Conservation (phyloP, 1,140 invertebrate species). For the Nasonia giraulti region DNA sequence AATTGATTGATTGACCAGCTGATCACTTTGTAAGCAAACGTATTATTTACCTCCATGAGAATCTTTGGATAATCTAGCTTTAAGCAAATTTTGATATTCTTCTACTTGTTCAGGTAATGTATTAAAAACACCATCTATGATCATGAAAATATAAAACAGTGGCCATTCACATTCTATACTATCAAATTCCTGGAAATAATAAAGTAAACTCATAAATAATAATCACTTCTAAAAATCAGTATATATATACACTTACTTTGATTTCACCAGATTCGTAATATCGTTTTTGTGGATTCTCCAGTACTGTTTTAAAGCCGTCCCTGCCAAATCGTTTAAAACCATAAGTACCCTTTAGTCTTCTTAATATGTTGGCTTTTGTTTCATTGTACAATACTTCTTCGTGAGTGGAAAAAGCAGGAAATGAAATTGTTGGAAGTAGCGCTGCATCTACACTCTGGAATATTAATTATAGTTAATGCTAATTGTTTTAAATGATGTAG, state of each 20-base stretch:
- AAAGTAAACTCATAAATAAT: background rate
- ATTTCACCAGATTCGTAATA: slow-evolving; percentile 84
- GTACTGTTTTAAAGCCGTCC: slow-evolving; percentile 93
- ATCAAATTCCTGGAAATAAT: slow-evolving; percentile 87
- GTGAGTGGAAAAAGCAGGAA: slow-evolving; percentile 98
- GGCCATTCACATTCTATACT: slow-evolving; percentile 99
- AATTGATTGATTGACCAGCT: background rate
- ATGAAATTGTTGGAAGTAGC: slow-evolving; percentile 93
- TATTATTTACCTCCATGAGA: slow-evolving; percentile 81
- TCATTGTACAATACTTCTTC: slow-evolving; percentile 90
- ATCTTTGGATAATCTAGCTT: slow-evolving; percentile 85
- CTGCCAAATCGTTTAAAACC: slow-evolving; percentile 96
- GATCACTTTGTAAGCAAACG: background rate
- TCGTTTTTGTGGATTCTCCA: slow-evolving; percentile 87
- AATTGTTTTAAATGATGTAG: background rate
- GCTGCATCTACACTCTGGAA: slow-evolving; percentile 90
- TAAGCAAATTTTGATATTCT: slow-evolving; percentile 91
- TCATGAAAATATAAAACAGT: slow-evolving; percentile 95
- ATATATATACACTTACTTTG: slow-evolving; percentile 73
- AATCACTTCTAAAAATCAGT: slow-evolving; percentile 26
- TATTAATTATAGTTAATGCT: slow-evolving; percentile 25
- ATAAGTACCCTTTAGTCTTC: slow-evolving; percentile 90
- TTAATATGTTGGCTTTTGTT: slow-evolving; percentile 91
- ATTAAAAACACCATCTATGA: slow-evolving; percentile 95
- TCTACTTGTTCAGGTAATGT: slow-evolving; percentile 93